phyloP scores from a whole-genome alignment of 1,140 invertebrate species.

The Penaeus indicus region DNA sequence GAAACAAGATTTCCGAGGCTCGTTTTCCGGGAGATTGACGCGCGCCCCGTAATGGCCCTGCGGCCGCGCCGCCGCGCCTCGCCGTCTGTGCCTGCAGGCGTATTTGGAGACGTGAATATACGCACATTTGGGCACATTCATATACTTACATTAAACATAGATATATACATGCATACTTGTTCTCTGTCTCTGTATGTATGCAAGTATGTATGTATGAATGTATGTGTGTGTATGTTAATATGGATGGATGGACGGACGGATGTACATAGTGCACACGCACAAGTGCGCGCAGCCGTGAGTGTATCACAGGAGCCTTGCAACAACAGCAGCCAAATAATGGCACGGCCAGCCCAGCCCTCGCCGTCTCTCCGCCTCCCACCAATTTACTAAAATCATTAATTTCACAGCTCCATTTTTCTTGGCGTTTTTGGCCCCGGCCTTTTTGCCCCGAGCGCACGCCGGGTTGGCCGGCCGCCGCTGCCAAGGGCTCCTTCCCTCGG shows the following conservation, averaged over 20 bases:
- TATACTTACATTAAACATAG: too few relatives aligned
- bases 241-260: too few relatives aligned
- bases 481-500: not conserved
- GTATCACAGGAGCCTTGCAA: too few relatives aligned
- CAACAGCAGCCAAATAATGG: too few relatives aligned
- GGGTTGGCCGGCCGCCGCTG: not conserved
- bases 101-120: not conserved
- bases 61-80: too few relatives aligned
- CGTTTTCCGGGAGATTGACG: too few relatives aligned
- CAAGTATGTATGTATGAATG: not conserved
- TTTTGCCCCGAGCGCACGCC: not conserved
- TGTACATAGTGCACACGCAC: too few relatives aligned
- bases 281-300: too few relatives aligned
- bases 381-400: slow-evolving; percentile 40
- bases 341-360: not conserved
- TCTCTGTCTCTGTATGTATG: not conserved
- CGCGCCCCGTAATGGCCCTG: too few relatives aligned
- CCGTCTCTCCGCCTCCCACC: not conserved
- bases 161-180: not conserved
- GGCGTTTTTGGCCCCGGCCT: not conserved
- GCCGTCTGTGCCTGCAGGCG: not conserved
- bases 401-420: slow-evolving; percentile 37
- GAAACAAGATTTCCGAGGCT: too few relatives aligned
- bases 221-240: not conserved
- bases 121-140: not conserved